Conservation (phyloP, 2,888 invertebrate genomes). For the Leptopilina syphax region DNA sequence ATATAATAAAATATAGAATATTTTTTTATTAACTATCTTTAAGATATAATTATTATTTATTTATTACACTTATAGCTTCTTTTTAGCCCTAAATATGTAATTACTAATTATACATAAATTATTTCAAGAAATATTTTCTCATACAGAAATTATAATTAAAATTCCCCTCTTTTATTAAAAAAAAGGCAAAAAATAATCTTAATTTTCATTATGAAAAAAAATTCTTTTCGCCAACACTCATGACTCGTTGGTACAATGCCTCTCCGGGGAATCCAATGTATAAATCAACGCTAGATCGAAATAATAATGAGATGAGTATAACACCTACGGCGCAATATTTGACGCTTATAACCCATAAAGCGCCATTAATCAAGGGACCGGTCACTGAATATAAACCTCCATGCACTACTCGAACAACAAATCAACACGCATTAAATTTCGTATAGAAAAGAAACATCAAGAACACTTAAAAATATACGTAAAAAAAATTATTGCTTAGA, state of each 20-base stretch:
- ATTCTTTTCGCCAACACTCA: too few relatives aligned
- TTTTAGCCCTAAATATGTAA: too few relatives aligned
- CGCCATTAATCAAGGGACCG: slow-evolving; percentile 34
- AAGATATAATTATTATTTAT: too few relatives aligned
- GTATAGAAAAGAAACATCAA: not conserved
- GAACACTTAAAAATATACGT: not conserved
- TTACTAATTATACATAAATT: too few relatives aligned
- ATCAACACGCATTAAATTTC: slow-evolving; percentile 16
- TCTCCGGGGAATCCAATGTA: slow-evolving; percentile 9
- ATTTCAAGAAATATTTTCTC: too few relatives aligned
- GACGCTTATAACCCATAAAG: slow-evolving; percentile 25
- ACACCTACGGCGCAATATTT: slow-evolving; percentile 38
- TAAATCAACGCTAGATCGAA: slow-evolving; percentile 21
- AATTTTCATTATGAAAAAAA: too few relatives aligned
- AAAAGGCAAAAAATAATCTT: too few relatives aligned
- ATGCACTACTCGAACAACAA: not conserved
- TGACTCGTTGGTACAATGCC: not conserved
- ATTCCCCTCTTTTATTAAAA: too few relatives aligned
- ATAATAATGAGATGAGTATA: slow-evolving; percentile 27
- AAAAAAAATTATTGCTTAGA: slow-evolving; percentile 19
- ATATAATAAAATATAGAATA: too few relatives aligned
- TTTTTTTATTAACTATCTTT: too few relatives aligned
- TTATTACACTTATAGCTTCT: too few relatives aligned
- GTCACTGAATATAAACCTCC: not conserved
- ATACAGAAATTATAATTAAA: too few relatives aligned